Evolutionary conservation across 2,888 invertebrate genomes (phyloP).

Genomic region (Orthosia gothica): DNA sequence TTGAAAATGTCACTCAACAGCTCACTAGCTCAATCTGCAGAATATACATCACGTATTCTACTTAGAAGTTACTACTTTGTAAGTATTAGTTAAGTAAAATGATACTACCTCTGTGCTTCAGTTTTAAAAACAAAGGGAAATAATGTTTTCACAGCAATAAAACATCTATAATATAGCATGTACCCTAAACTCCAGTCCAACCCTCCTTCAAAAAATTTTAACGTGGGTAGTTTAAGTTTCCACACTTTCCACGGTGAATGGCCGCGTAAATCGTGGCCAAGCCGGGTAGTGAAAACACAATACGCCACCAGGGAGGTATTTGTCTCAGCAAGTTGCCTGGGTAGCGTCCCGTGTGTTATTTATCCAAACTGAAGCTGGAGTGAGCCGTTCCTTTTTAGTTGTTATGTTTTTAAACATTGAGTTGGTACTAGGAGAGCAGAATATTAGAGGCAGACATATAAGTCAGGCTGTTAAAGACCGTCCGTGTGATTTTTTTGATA

Average conservation of each 20-base stretch:
- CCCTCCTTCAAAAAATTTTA: constrained; percentile 37
- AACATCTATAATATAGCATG: not conserved
- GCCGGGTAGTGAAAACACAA: constrained; percentile 60
- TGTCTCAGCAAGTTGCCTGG: constrained; percentile 66
- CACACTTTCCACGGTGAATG: constrained; percentile 43
- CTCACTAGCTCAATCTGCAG: too few relatives aligned
- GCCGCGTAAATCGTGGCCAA: constrained; percentile 59
- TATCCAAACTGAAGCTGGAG: constrained; percentile 51
- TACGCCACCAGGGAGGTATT: constrained; percentile 71
- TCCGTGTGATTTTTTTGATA: too few relatives aligned
- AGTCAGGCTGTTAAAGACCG: not conserved
- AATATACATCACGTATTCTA: too few relatives aligned
- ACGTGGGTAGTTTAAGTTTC: constrained; percentile 45
- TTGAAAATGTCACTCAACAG: too few relatives aligned
- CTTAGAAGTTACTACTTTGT: too few relatives aligned
- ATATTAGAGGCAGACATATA: not conserved
- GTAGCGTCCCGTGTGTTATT: constrained; percentile 61
- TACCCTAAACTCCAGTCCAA: constrained; percentile 9
- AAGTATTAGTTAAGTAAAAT: too few relatives aligned
- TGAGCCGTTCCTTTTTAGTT: constrained; percentile 32
- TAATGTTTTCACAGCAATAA: constrained; percentile 7
- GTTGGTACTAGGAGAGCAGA: not conserved
- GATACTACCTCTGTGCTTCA: not conserved
- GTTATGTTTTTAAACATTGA: constrained; percentile 18
- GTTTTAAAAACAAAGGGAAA: not conserved